Conservation (phyloP, 2,888 invertebrate genomes). For the Drosophila lacicola region DNA sequence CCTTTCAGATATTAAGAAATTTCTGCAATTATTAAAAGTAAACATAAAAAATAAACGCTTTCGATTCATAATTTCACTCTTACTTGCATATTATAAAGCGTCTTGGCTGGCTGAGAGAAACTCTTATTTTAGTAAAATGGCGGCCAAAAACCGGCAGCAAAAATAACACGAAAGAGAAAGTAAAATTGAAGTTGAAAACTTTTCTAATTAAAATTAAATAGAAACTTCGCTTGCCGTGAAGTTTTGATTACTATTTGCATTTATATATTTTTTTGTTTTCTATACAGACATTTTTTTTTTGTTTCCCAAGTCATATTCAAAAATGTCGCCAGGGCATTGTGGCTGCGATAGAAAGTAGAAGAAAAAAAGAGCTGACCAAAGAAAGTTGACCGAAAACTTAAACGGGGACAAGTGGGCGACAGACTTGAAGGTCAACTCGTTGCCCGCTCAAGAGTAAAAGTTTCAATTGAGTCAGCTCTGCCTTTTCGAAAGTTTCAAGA, state of each 20-base stretch:
- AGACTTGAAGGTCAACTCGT: slow-evolving; percentile 43
- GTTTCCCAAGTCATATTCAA: slow-evolving; percentile 38
- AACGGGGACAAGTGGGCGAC: slow-evolving; percentile 37
- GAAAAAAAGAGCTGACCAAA: slow-evolving; percentile 1
- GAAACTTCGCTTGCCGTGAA: slow-evolving; percentile 62
- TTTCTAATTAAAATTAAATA: slow-evolving; percentile 79
- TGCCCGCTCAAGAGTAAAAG: slow-evolving; percentile 29
- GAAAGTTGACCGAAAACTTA: slow-evolving; percentile 51
- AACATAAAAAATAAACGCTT: too few species aligned
- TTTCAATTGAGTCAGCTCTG: slow-evolving; percentile 18
- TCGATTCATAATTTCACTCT: too few species aligned
- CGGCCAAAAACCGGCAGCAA: slow-evolving; percentile 39
- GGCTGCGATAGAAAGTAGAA: slow-evolving; percentile 6
- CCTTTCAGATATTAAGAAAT: too few species aligned
- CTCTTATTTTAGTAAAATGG: slow-evolving; percentile 56
- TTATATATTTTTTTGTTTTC: slow-evolving; percentile 31
- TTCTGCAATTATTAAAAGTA: too few species aligned
- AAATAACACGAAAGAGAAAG: background rate
- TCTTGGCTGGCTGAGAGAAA: slow-evolving; percentile 11
- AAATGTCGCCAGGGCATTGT: slow-evolving; percentile 29
- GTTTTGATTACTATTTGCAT: slow-evolving; percentile 75
- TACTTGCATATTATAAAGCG: too few species aligned
- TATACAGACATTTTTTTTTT: slow-evolving; percentile 8
- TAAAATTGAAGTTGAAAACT: slow-evolving; percentile 71
- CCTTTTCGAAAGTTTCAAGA: slow-evolving; percentile 3